A percentile compares a stretch with the other conserved stretches of the same genome.
phyloP scores from a whole-genome alignment of 2,888 invertebrate genomes.

The Volucella inflata region DNA sequence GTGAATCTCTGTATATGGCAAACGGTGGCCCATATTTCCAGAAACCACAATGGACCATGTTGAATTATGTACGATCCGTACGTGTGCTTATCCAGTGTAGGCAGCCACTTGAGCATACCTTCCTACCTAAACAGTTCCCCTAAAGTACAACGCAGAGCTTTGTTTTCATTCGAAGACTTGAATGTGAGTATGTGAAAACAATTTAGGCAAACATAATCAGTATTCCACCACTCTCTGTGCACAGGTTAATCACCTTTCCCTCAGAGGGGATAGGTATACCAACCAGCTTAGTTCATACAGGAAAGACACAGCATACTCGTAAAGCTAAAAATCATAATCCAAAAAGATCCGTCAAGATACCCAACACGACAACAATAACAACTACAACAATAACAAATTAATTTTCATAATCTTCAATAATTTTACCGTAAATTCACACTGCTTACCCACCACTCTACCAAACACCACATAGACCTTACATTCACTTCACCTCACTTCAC shows the following conservation, averaged over 20 bases:
- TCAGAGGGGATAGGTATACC: constrained; percentile 6
- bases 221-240: constrained; percentile 17
- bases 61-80: too few species aligned
- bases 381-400: constrained; percentile 19
- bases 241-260: constrained; percentile 47
- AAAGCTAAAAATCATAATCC: constrained; percentile 41
- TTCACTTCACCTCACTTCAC: not conserved
- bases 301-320: constrained; percentile 33
- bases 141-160: too few species aligned
- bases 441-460: constrained; percentile 22
- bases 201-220: constrained; percentile 23
- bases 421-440: constrained; percentile 70
- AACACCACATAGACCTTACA: not conserved
- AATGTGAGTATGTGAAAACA: not conserved
- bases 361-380: constrained; percentile 11
- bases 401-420: constrained; percentile 68
- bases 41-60: too few species aligned
- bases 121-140: too few species aligned
- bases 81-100: too few species aligned
- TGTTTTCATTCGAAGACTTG: too few species aligned
- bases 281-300: constrained; percentile 7
- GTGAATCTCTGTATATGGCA: too few species aligned
- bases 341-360: constrained; percentile 60
- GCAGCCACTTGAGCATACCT: too few species aligned
- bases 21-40: too few species aligned